Evolutionary conservation across 2,888 invertebrate species (phyloP), one percentile per base, ranked within the genome.

Genomic region (Pterobdella sp.): DNA sequence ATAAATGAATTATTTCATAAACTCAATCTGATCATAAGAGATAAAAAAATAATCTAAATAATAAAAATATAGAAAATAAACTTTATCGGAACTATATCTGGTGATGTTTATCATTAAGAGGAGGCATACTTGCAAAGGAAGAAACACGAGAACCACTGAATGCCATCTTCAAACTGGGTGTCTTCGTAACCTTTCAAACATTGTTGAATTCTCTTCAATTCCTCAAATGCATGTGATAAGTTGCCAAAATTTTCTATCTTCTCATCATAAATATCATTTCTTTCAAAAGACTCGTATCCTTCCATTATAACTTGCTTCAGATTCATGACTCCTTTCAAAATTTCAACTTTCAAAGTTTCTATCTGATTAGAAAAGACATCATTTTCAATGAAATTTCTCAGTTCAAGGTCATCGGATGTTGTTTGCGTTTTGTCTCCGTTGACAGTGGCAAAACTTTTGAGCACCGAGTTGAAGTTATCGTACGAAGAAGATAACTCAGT

Each of bases 91-190:
- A n/a, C n/a, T n/a, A n/a, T n/a, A n/a, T n/a, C n/a, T n/a, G n/a
- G n/a, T n/a, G n/a, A n/a, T n/a, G n/a, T n/a, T n/a, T n/a, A n/a
- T n/a, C n/a, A n/a, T n/a, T n/a, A n/a, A n/a, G n/a, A n/a, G n/a
- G n/a, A 35, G 22, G 34, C 69, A 31, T 31, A 73, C 73, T 31
- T 64, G 65, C 73, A 73, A 22, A 49, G 31, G 66, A 31, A 73
- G 29, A 73, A 63, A 65, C 73, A 73, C 14, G 64, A 3, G 22
- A 70, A 7, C 73, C 73, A 73, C 0, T 36, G 26, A 10, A 73
- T 18, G 14, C 37, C 56, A 29, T 73, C 70, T 64, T 73, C 73
- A 31, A 70, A 70, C 3, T 42, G 37, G 29, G 60, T 60, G 31
- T 73, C 73, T 14, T 35, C 68, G 18, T 42, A 73, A n/a, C 35